Percentiles rank a stretch among this genome's conserved stretches.
These are phyloP conservation scores for Leptoteleia sp. DNA, from an alignment of 1,140 invertebrate genomes.

Conservation along the genomic window DNA sequence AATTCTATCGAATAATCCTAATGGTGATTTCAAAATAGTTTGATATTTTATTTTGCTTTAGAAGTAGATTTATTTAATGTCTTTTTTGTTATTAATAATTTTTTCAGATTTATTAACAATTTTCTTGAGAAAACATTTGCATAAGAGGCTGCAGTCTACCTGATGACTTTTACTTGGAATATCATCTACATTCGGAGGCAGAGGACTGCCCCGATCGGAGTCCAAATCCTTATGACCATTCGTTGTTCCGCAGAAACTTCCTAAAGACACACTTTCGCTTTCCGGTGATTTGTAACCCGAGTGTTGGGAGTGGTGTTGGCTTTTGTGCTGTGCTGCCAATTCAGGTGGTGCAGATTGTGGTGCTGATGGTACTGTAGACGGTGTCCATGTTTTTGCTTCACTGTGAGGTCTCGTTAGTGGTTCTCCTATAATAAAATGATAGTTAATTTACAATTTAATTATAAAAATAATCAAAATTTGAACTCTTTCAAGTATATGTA, in stretches of 20 bases:
- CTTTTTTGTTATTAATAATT: too few relatives aligned
- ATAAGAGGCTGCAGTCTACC: conserved; percentile 31
- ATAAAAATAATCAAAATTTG: too few relatives aligned
- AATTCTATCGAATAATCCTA: too few relatives aligned
- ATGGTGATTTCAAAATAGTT: too few relatives aligned
- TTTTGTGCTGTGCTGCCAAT: conserved; percentile 82
- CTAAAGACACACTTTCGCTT: conserved; percentile 79
- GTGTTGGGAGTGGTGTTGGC: conserved; percentile 76
- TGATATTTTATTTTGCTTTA: too few relatives aligned
- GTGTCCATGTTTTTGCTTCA: conserved; percentile 86
- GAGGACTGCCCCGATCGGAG: conserved; percentile 76
- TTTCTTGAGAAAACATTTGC: too few relatives aligned
- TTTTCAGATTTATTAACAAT: too few relatives aligned
- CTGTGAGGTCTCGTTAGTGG: conserved; percentile 84
- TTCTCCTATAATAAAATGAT: conserved; percentile 65
- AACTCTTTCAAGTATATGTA: neutral
- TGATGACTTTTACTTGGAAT: conserved; percentile 69
- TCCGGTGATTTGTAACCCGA: conserved; percentile 80
- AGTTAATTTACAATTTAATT: too few relatives aligned
- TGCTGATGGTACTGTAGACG: conserved; percentile 84
- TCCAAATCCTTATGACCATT: conserved; percentile 80
- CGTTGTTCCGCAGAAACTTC: conserved; percentile 76
- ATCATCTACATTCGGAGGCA: conserved; percentile 67
- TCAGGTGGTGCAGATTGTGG: conserved; percentile 86
- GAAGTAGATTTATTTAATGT: too few relatives aligned